Conservation (phyloP, 2,797 vertebrate genomes). For the Moxostoma hubbsi region DNA sequence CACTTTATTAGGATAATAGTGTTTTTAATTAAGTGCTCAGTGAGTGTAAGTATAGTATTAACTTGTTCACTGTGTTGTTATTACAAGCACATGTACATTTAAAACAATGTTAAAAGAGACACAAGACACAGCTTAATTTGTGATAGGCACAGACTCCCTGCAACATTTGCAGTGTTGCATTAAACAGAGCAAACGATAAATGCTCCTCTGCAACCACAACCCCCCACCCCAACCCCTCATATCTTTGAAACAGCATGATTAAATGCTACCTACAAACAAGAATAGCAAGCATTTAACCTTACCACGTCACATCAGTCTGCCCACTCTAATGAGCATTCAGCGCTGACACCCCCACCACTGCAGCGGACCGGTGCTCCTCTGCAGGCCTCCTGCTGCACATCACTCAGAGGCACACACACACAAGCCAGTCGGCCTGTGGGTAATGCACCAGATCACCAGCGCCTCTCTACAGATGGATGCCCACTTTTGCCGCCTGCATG, state of each 20-base stretch:
- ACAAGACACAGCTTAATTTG: slow-evolving; percentile 32
- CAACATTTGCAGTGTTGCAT: slow-evolving; percentile 5
- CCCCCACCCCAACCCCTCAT: too few relatives aligned
- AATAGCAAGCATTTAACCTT: slow-evolving; percentile 39
- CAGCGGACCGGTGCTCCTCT: slow-evolving; percentile 10
- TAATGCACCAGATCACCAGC: slow-evolving; percentile 65
- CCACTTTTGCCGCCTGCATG: slow-evolving; percentile 50
- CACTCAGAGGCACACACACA: slow-evolving; percentile 30
- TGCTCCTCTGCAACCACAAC: not conserved
- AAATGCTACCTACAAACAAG: slow-evolving; percentile 29
- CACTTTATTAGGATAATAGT: too few relatives aligned
- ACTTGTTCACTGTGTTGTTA: not conserved
- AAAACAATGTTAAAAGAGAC: slow-evolving; percentile 11
- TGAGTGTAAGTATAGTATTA: not conserved
- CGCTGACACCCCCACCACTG: slow-evolving; percentile 14
- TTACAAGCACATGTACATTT: not conserved
- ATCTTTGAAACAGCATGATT: slow-evolving; percentile 10
- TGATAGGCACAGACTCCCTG: slow-evolving; percentile 7
- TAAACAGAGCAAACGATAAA: slow-evolving; percentile 4
- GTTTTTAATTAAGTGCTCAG: too few relatives aligned
- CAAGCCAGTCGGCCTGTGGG: slow-evolving; percentile 55
- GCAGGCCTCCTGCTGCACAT: slow-evolving; percentile 2
- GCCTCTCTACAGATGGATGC: slow-evolving; percentile 62
- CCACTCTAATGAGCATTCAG: slow-evolving; percentile 39
- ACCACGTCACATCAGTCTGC: slow-evolving; percentile 34